Evolutionary conservation across 2,888 invertebrate genomes (phyloP).

Genomic region (Tetragnatha montana): DNA sequence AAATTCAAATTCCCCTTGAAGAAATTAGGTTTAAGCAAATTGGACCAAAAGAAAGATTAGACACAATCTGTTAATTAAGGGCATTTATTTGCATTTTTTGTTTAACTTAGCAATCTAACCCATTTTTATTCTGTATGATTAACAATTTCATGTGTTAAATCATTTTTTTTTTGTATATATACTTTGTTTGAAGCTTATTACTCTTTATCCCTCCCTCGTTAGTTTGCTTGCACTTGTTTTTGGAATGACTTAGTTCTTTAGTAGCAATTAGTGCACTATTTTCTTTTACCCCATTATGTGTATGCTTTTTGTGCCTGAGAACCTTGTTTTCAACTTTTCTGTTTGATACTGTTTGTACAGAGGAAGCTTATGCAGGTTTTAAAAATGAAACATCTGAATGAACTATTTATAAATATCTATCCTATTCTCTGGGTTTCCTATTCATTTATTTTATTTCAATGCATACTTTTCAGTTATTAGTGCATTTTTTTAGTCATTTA

Average conservation of each 20-base stretch:
- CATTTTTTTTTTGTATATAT: no score
- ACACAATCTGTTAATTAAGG: no score
- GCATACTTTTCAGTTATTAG: background rate
- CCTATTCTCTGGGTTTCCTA: background rate
- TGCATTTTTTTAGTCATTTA: background rate
- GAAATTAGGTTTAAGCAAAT: no score
- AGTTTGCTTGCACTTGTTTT: constrained; percentile 18
- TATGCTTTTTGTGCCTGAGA: constrained; percentile 45
- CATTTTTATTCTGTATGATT: no score
- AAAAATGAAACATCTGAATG: background rate
- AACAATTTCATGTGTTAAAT: no score
- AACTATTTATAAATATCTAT: background rate
- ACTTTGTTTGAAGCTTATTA: no score
- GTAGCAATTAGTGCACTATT: constrained; percentile 37
- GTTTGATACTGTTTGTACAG: constrained; percentile 56
- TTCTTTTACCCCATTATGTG: constrained; percentile 24
- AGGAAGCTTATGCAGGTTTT: constrained; percentile 59
- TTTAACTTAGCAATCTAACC: no score
- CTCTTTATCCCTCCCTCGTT: background rate
- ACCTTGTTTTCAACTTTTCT: constrained; percentile 51
- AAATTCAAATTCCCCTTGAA: no score
- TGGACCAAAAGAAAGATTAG: no score
- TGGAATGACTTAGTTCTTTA: constrained; percentile 34
- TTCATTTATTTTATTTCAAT: background rate
- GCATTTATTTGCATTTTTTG: no score